Evolutionary conservation across 2,797 vertebrate species (phyloP).

Genomic region (Poecilia wingei): DNA sequence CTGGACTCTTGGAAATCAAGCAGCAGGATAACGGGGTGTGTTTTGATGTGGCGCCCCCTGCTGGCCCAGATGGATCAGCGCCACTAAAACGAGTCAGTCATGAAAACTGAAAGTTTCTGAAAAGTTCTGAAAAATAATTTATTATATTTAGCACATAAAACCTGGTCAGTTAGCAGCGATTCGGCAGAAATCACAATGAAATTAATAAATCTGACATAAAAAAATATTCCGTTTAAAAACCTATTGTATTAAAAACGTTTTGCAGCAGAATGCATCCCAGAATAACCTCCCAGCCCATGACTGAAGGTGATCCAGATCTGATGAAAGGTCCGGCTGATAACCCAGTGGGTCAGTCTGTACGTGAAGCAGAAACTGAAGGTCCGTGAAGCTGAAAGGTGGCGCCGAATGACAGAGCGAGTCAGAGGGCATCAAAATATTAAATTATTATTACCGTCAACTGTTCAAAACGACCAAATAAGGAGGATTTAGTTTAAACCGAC

Average conservation of each 20-base stretch:
- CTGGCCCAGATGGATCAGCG: neutral
- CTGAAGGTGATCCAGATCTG: neutral
- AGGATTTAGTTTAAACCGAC: neutral
- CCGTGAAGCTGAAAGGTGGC: neutral
- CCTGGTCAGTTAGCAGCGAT: neutral
- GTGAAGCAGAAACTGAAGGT: neutral
- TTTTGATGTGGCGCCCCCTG: conserved; percentile 23
- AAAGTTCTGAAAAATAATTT: neutral
- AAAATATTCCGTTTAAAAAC: neutral
- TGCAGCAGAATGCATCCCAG: neutral
- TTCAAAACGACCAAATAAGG: neutral
- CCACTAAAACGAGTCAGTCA: conserved; percentile 3
- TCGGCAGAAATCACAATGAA: neutral
- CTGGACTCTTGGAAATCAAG: too few species aligned
- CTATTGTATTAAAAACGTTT: neutral
- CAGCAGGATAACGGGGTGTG: too few species aligned
- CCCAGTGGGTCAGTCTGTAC: neutral
- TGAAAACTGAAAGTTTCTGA: neutral
- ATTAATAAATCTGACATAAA: neutral
- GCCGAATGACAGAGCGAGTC: neutral
- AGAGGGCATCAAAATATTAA: neutral
- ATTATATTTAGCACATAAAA: neutral
- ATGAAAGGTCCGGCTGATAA: neutral
- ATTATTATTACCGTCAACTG: neutral
- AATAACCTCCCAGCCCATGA: neutral